Evolutionary conservation across 2,888 invertebrate genomes (phyloP), one percentile per base, ranked within the genome.

Genomic region (Lasioglossum oenotherae): DNA sequence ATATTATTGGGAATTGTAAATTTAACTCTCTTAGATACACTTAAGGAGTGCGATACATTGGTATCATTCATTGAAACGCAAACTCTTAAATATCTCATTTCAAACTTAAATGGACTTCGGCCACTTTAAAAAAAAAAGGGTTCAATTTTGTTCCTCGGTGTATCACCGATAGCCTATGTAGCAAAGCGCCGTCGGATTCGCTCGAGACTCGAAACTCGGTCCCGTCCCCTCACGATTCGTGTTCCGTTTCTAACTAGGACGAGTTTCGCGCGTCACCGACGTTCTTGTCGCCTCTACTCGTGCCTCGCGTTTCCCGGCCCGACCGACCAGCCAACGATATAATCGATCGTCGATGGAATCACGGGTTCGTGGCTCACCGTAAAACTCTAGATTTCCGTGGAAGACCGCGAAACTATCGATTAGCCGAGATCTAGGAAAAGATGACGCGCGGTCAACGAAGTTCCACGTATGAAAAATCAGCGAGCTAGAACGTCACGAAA

Each of bases 351-450:
- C 64, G 64, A 64, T 64, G 16, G 64, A 31, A 64, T 27, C 64
- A 27, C 64, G 1, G 27, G 27, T 27, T 12, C n/a, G 27, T 57
- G 64, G 27, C 19, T 19, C 84, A 38, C 80, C 27, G 16, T 8
- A 16, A 10, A 19, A 6, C 93, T 92, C 92, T 93, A 92, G 92
- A 91, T 89, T 91, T 49, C 41, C 41, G 60, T 41, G 8, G 16
- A 38, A 60, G 67, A 49, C 73, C 75, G 83, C 49, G 41, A 27
- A 16, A 19, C 46, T 80, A 85, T 85, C 85, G 84, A 85, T 77
- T 27, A n/a, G 19, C 35, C 71, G 60, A 72, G 73, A 82, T 78
- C 60, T 31, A 75, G 64, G 82, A 35, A 38, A 82, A 49, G 53
- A 1, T 16, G 57, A 57, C 60, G 67, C 14, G n/a, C 12, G 38